A percentile compares a stretch with the other conserved stretches of the same genome.
Evolutionary conservation across 2,888 invertebrate genomes (phyloP).

Genomic region (Lasioglossum zephyrum): DNA sequence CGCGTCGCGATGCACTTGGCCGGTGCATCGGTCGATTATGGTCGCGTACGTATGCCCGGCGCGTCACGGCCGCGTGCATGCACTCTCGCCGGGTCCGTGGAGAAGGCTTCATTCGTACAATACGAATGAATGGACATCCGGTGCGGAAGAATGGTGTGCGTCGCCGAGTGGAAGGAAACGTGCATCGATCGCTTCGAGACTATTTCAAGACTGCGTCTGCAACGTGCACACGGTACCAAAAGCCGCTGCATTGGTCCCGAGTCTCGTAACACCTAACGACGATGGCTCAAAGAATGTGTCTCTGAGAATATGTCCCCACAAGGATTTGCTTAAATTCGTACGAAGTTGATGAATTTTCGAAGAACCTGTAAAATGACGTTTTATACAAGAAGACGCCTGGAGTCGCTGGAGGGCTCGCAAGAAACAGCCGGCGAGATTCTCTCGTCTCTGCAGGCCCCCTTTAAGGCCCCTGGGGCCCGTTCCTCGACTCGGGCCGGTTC

Average conservation of each 20-base stretch:
- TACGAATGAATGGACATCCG: slow-evolving; percentile 69
- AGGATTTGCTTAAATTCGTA: background rate
- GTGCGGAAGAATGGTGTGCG: slow-evolving; percentile 57
- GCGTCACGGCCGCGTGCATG: slow-evolving; percentile 42
- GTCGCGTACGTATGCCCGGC: slow-evolving; percentile 43
- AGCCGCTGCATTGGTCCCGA: background rate
- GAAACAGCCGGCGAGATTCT: background rate
- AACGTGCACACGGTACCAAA: slow-evolving; percentile 38
- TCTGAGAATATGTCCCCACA: background rate
- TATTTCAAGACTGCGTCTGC: slow-evolving; percentile 52
- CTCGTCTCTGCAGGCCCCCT: background rate
- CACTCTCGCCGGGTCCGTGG: background rate
- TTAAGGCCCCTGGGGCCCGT: background rate
- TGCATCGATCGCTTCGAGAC: slow-evolving; percentile 32
- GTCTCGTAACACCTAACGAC: slow-evolving; percentile 59
- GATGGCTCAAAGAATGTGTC: background rate
- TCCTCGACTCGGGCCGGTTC: slow-evolving; percentile 6
- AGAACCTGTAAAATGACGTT: background rate
- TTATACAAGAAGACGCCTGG: background rate
- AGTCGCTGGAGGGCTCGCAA: slow-evolving; percentile 2
- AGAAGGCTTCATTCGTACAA: slow-evolving; percentile 42
- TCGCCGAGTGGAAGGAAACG: slow-evolving; percentile 55
- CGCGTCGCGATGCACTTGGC: background rate
- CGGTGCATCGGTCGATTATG: background rate
- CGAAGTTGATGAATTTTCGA: background rate